Conservation (phyloP, 2,888 invertebrate species). For the Reticulitermes lucifugus region DNA sequence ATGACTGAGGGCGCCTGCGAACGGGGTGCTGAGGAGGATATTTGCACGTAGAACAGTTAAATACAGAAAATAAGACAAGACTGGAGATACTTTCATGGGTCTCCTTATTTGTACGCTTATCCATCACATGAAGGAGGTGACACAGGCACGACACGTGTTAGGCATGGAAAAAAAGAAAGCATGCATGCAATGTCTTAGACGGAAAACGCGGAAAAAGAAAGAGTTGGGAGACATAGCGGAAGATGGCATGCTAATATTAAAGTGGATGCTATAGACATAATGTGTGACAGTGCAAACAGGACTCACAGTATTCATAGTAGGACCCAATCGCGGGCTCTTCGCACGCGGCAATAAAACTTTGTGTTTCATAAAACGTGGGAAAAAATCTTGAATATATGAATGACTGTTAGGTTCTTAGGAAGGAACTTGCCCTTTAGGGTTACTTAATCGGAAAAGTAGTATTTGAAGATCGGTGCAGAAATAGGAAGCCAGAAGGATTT, state of each 20-base stretch:
- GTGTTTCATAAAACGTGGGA: neutral
- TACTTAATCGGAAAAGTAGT: too few species aligned
- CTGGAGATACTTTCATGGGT: neutral
- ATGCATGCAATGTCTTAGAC: neutral
- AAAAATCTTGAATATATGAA: neutral
- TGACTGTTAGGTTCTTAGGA: too few species aligned
- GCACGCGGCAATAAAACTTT: neutral
- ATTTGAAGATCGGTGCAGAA: too few species aligned
- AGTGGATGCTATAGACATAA: neutral
- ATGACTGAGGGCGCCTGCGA: neutral
- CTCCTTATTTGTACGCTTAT: neutral
- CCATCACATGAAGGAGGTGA: neutral
- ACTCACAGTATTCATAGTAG: neutral
- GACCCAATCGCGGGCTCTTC: neutral
- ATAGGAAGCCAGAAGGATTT: too few species aligned
- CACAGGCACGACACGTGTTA: neutral
- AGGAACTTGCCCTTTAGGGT: too few species aligned
- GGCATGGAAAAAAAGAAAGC: neutral
- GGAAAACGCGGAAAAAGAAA: neutral
- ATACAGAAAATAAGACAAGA: neutral
- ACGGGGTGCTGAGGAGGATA: neutral
- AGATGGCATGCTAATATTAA: neutral
- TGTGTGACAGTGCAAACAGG: neutral
- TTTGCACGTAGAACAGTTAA: neutral
- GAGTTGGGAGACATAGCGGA: neutral